phyloP scores from a whole-genome alignment of 1,140 invertebrate genomes.

The Leucophenga varia region DNA sequence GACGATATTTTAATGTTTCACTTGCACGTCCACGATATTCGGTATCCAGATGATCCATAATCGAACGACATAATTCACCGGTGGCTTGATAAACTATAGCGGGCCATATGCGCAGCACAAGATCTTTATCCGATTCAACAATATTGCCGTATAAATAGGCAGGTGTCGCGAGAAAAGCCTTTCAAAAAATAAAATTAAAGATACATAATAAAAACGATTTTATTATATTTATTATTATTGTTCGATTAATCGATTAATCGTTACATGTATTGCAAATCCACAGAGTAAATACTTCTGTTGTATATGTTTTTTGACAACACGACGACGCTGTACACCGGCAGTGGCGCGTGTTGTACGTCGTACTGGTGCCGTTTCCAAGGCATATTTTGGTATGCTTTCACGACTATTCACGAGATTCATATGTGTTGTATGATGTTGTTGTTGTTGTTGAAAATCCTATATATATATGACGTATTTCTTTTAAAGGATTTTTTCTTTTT shows the following conservation, averaged over 20 bases:
- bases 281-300: slow-evolving; percentile 56
- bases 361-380: background rate
- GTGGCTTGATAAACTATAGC: slow-evolving; percentile 53
- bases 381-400: background rate
- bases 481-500: no score
- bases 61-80: slow-evolving; percentile 47
- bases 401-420: background rate
- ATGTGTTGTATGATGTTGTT: background rate
- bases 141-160: slow-evolving; percentile 51
- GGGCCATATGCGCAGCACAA: slow-evolving; percentile 50
- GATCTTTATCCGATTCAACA: slow-evolving; percentile 51
- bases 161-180: slow-evolving; percentile 52
- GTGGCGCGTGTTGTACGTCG: slow-evolving; percentile 31
- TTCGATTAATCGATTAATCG: slow-evolving; percentile 6
- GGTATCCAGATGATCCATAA: slow-evolving; percentile 46
- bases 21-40: slow-evolving; percentile 44
- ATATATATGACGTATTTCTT: no score
- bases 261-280: slow-evolving; percentile 55
- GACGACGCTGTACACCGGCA: slow-evolving; percentile 44
- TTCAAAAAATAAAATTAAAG: background rate
- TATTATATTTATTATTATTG: background rate
- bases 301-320: slow-evolving; percentile 53
- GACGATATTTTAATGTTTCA: slow-evolving; percentile 42
- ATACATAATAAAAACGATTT: background rate
- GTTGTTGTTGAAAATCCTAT: slow-evolving; percentile 27